Conservation (phyloP, 2,797 vertebrate genomes). For the Peromyscus melanophrys region DNA sequence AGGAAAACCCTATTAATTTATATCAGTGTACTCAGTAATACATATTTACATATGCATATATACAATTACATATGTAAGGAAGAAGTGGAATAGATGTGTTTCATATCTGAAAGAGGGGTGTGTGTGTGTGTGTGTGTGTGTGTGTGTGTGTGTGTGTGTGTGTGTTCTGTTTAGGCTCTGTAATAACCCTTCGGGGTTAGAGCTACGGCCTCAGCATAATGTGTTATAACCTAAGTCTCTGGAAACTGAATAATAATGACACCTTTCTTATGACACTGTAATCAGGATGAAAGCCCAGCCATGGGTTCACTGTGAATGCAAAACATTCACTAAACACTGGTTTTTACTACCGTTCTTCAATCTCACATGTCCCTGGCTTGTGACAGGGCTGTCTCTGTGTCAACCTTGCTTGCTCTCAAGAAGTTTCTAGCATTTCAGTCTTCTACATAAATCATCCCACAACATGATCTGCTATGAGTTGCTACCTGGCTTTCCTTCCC, state of each 20-base stretch:
- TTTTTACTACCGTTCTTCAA: neutral
- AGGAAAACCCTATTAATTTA: neutral
- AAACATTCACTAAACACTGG: neutral
- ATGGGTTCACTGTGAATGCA: neutral
- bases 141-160: accelerated
- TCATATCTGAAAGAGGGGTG: neutral
- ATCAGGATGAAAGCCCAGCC: neutral
- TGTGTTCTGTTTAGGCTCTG: neutral
- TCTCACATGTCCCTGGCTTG: neutral
- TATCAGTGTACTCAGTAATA: neutral
- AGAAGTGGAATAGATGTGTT: neutral
- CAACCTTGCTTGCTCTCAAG: neutral
- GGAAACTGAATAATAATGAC: neutral
- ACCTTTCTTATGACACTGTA: neutral
- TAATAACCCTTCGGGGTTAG: neutral
- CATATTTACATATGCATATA: neutral
- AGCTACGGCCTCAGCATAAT: neutral
- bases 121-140: neutral
- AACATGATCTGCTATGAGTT: neutral
- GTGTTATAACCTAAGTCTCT: neutral
- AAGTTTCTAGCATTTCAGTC: neutral
- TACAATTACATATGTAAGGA: neutral
- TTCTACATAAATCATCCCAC: slow-evolving; percentile 25
- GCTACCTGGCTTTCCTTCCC: neutral
- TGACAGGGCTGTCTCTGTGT: neutral